Evolutionary conservation across 2,888 invertebrate genomes (phyloP).

Genomic region (Sthenelais limicola): DNA sequence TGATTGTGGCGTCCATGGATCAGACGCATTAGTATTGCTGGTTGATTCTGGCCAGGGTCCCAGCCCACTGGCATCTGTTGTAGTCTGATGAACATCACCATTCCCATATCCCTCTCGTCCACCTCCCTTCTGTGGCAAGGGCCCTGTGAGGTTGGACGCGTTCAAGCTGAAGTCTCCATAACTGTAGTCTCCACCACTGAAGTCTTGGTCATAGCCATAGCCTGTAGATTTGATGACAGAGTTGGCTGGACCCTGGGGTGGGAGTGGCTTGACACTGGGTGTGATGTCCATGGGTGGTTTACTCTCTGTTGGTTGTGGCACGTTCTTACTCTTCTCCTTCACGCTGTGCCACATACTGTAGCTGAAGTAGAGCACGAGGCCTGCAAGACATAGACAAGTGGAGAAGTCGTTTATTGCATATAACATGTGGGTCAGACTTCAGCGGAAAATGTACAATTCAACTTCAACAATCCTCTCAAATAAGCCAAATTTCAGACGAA

Average conservation of each 20-base stretch:
- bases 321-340: slow-evolving; percentile 48
- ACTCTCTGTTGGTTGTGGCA: not conserved
- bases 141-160: slow-evolving; percentile 15
- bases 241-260: slow-evolving; percentile 1
- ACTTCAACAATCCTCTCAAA: too few species aligned
- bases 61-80: not conserved
- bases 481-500: too few species aligned
- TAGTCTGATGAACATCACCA: not conserved
- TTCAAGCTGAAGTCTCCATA: not conserved
- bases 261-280: slow-evolving; percentile 26
- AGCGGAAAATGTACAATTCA: not conserved
- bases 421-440: not conserved
- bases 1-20: slow-evolving; percentile 25
- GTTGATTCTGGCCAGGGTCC: not conserved
- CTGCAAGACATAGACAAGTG: slow-evolving; percentile 73
- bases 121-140: not conserved
- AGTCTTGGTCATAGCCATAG: slow-evolving; percentile 27
- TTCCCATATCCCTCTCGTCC: not conserved
- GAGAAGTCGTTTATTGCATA: not conserved
- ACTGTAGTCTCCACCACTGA: not conserved
- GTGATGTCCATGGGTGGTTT: slow-evolving; percentile 3
- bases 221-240: not conserved
- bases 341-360: slow-evolving; percentile 70
- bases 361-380: slow-evolving; percentile 70
- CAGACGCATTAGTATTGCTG: slow-evolving; percentile 19